Evolutionary conservation across 1,140 invertebrate genomes (phyloP).

Genomic region (Trachymyrmex septentrionalis): DNA sequence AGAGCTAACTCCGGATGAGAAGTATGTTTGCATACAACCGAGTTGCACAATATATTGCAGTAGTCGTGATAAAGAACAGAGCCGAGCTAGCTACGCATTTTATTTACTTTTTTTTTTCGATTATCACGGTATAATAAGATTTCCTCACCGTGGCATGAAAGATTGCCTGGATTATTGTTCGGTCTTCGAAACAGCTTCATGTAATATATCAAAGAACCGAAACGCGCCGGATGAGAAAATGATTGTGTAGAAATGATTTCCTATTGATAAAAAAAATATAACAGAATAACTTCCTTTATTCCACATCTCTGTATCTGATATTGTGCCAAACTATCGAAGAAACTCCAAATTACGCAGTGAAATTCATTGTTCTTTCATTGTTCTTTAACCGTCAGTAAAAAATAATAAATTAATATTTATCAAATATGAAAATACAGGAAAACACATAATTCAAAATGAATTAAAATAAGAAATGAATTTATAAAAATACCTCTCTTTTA

Average conservation of each 20-base stretch:
- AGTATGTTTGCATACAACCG: background rate
- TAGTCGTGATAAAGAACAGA: background rate
- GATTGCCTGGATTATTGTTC: slow-evolving; percentile 57
- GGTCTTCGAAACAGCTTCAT: background rate
- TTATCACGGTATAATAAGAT: slow-evolving; percentile 62
- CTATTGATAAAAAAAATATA: slow-evolving; percentile 62
- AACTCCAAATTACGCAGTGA: background rate
- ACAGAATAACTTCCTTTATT: slow-evolving; percentile 44
- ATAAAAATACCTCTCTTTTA: background rate
- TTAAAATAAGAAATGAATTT: background rate
- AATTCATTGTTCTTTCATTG: background rate
- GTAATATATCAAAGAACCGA: slow-evolving; percentile 54
- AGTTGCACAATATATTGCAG: background rate
- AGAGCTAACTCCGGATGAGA: background rate
- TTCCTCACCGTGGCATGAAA: slow-evolving; percentile 52
- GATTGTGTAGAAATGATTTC: slow-evolving; percentile 58
- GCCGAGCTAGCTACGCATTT: background rate
- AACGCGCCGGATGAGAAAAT: slow-evolving; percentile 25
- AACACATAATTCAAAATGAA: background rate
- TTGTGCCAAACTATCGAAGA: background rate
- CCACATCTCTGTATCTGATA: background rate
- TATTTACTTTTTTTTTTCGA: slow-evolving; percentile 50
- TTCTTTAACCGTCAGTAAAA: background rate
- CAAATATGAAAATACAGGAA: no score
- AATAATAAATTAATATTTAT: background rate